phyloP scores from a whole-genome alignment of 2,797 vertebrate species.

The Macroramphosus scolopax region DNA sequence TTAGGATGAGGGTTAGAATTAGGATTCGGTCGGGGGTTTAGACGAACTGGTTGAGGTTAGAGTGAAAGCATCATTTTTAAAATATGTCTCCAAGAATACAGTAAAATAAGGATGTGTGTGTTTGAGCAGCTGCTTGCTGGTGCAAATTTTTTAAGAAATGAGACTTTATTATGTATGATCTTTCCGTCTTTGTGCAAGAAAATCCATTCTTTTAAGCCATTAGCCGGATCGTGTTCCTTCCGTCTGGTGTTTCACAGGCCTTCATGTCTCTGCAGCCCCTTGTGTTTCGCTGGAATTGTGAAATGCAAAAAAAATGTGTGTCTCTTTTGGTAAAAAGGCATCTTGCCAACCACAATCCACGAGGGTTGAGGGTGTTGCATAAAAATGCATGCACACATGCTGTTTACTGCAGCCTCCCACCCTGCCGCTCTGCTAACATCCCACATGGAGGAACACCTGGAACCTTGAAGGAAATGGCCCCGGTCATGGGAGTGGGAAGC shows the following conservation, averaged over 20 bases:
- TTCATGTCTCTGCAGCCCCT: slow-evolving; percentile 29
- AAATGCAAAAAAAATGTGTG: slow-evolving; percentile 45
- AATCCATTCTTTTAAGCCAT: slow-evolving; percentile 21
- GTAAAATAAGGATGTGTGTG: no score
- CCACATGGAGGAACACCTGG: slow-evolving; percentile 69
- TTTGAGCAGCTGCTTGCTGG: no score
- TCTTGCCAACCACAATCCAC: slow-evolving; percentile 52
- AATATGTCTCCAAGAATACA: no score
- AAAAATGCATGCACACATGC: slow-evolving; percentile 73
- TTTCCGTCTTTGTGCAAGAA: neutral
- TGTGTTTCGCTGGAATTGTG: slow-evolving; percentile 60
- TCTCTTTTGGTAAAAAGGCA: slow-evolving; percentile 44
- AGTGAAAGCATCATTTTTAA: no score
- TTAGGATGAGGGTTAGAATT: no score
- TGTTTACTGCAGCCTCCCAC: slow-evolving; percentile 74
- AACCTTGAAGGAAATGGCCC: slow-evolving; percentile 39
- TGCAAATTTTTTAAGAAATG: neutral
- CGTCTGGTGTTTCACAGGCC: slow-evolving; percentile 28
- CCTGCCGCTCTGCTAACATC: slow-evolving; percentile 57
- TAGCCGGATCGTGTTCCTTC: slow-evolving; percentile 13
- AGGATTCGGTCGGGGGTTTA: no score
- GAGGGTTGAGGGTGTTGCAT: slow-evolving; percentile 53
- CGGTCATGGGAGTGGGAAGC: slow-evolving; percentile 50
- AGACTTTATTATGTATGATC: slow-evolving; percentile 8
- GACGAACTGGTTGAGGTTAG: no score